Evolutionary conservation across 2,797 vertebrate species (phyloP), one percentile per base, ranked within the genome.

Genomic region (Myoxocephalus aenaeus): DNA sequence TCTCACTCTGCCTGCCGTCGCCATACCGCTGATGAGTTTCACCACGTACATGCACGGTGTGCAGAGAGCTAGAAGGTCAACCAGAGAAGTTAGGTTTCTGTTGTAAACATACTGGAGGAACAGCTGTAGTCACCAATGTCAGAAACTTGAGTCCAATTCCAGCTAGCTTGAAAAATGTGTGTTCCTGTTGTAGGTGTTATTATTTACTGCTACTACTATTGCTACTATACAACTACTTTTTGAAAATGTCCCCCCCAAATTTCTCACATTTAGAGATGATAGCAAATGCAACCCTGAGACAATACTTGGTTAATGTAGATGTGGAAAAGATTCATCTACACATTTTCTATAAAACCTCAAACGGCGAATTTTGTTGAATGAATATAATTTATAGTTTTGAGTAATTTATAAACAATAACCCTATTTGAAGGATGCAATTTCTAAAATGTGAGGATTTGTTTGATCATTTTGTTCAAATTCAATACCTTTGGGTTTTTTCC

Each of bases 1-100:
- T 68, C 71, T 82, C 71, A 59, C 66, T 64, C 27, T 50, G 66
- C 69, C 69, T 42, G 66, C 7, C 2, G 9, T 71, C 73, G 22
- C 59, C 71, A 61, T 38, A 65, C 34, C 8, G 2, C 64, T 25
- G 42, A n/a, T n/a, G 51, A 29, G 25, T 63, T 72, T 71, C 56
- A 56, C 29, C 65, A 58, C 46, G 29, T 69, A 11, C 59, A 13
- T 51, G 59, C 67, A 15, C 46, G 48, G 40, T 51, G 51, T 25
- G 36, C 53, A 40, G 44, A 17, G 44, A 15, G 44, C 44, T 17
- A 46, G 46, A 44, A 20, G 27, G 20, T 9, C 25, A 56, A 53
- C 38, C n/a, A 44, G 22, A 42, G 46, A 46, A 8, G 58, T 51
- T 62, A 5, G 9, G 12, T 9, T 18, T 15, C 17, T 46, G 67